Conservation (phyloP, 2,113 vertebrate species). For the Coreoperca whiteheadi region DNA sequence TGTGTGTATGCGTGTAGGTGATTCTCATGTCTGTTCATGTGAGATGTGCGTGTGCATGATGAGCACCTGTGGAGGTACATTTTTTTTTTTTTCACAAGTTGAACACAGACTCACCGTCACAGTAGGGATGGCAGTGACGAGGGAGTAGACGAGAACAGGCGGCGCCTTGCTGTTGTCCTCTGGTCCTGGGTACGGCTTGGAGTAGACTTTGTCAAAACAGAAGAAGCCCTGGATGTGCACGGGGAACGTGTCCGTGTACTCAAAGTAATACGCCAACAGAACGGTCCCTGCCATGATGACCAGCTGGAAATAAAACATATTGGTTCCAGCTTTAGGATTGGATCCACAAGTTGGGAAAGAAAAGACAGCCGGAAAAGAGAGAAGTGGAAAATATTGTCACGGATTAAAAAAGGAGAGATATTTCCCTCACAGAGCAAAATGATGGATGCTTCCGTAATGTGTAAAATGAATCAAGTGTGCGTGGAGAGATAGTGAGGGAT, state of each 20-base stretch:
- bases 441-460: constrained; percentile 75
- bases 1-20: not conserved
- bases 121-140: constrained; percentile 91
- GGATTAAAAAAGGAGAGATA: constrained; percentile 19
- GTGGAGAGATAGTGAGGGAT: constrained; percentile 70
- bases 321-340: constrained; percentile 72
- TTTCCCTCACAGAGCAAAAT: constrained; percentile 66
- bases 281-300: constrained; percentile 93
- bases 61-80: constrained; percentile 61
- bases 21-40: constrained; percentile 12
- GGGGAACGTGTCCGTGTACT: constrained; percentile 94
- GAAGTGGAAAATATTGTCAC: constrained; percentile 41
- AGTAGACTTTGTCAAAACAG: constrained; percentile 92
- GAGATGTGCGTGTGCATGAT: constrained; percentile 3
- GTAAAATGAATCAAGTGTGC: constrained; percentile 80
- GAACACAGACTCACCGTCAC: constrained; percentile 86
- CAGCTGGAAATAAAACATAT: constrained; percentile 90
- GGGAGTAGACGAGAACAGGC: constrained; percentile 90
- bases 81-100: constrained; percentile 32
- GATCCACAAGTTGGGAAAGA: constrained; percentile 51
- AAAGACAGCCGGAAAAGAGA: constrained; percentile 35
- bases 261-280: constrained; percentile 93
- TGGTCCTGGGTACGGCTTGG: constrained; percentile 92
- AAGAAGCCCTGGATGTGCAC: constrained; percentile 95
- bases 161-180: constrained; percentile 91